Conservation (phyloP, 2,797 vertebrate species). For the Esox lucius region DNA sequence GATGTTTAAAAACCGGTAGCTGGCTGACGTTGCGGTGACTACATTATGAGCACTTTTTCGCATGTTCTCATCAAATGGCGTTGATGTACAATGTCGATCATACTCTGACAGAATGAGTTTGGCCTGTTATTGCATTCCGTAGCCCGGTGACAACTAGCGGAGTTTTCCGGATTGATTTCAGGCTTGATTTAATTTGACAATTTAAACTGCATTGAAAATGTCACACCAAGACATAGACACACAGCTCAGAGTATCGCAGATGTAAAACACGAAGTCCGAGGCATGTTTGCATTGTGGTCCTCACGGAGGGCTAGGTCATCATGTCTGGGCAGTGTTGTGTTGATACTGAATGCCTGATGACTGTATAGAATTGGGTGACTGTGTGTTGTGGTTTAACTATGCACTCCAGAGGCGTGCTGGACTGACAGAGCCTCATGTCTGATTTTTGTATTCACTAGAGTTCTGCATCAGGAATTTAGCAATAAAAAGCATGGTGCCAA, state of each 20-base stretch:
- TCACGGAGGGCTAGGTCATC: no score
- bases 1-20: slow-evolving; percentile 16
- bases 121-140: no score
- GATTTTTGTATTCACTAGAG: slow-evolving; percentile 75
- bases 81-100: neutral
- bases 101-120: neutral
- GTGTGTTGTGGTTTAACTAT: slow-evolving; percentile 77
- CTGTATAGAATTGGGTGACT: slow-evolving; percentile 51
- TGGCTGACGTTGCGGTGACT: slow-evolving; percentile 38
- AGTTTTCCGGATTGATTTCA: neutral
- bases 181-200: neutral
- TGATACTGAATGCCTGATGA: slow-evolving; percentile 43
- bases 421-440: slow-evolving; percentile 74
- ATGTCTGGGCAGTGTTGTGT: neutral
- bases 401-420: slow-evolving; percentile 80
- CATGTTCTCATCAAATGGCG: slow-evolving; percentile 10
- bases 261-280: no score
- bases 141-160: no score
- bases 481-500: slow-evolving; percentile 89
- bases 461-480: slow-evolving; percentile 73
- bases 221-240: no score
- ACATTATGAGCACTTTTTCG: slow-evolving; percentile 20
- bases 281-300: no score
- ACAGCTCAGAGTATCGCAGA: no score
- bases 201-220: no score